Evolutionary conservation across 1,140 invertebrate genomes (phyloP).

Genomic region (Drosophila kikkawai): DNA sequence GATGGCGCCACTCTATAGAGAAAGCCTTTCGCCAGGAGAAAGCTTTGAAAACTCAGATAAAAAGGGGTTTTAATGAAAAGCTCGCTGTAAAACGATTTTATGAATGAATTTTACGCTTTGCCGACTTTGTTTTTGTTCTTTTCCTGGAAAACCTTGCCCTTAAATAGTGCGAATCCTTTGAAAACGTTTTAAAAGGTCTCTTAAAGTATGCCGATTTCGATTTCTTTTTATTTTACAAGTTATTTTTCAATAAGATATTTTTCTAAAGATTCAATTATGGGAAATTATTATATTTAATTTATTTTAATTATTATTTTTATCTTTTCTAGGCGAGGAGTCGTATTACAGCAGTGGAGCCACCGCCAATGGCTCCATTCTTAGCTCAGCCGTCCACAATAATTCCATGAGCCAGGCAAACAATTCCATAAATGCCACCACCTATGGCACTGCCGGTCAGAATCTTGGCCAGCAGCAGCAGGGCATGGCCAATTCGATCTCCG

Average conservation of each 20-base stretch:
- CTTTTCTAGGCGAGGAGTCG: constrained; percentile 76
- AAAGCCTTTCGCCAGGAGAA: constrained; percentile 43
- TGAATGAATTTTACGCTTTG: constrained; percentile 53
- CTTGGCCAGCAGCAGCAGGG: constrained; percentile 64
- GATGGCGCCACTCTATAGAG: constrained; percentile 47
- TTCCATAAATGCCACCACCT: constrained; percentile 79
- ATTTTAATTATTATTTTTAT: neutral
- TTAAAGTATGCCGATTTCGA: neutral
- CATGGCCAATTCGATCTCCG: constrained; percentile 81
- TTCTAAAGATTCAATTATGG: neutral
- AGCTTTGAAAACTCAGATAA: constrained; percentile 10
- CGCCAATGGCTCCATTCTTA: constrained; percentile 74
- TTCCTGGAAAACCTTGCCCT: neutral
- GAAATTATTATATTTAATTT: neutral
- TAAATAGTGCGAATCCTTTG: too few species aligned
- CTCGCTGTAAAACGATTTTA: constrained; percentile 29
- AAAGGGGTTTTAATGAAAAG: constrained; percentile 24
- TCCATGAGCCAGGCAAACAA: constrained; percentile 81
- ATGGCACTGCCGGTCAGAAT: constrained; percentile 65
- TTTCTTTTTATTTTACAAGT: neutral
- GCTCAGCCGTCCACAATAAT: constrained; percentile 83
- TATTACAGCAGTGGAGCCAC: constrained; percentile 74
- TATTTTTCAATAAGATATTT: neutral
- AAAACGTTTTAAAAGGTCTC: neutral
- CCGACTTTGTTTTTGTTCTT: neutral